Evolutionary conservation across 2,888 invertebrate species (phyloP).

Genomic region (Cataglyphis rosenhaueri): DNA sequence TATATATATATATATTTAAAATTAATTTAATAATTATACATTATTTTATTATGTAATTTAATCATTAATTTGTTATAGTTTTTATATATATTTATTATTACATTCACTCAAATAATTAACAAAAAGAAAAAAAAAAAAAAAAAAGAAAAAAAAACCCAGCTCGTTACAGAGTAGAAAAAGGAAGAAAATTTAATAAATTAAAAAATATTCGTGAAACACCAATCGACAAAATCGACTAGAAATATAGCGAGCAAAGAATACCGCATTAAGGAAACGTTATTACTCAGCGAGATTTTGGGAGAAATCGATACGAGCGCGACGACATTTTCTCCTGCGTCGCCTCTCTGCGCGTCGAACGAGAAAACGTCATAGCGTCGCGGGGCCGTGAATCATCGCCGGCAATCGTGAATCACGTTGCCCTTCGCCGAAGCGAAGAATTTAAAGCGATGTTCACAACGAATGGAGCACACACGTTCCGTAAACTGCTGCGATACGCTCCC

Average conservation of each 20-base stretch:
- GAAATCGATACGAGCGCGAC: slow-evolving; percentile 42
- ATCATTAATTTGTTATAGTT: neutral
- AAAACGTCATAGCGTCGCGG: slow-evolving; percentile 63
- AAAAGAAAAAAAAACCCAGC: neutral
- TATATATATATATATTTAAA: neutral
- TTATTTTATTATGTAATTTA: neutral
- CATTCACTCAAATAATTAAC: neutral
- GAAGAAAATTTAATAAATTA: neutral
- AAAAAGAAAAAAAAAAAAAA: neutral
- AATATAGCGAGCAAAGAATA: neutral
- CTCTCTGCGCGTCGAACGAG: slow-evolving; percentile 67
- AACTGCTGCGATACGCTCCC: slow-evolving; percentile 34
- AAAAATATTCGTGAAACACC: neutral
- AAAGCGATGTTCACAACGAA: slow-evolving; percentile 56
- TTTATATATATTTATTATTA: too few relatives aligned
- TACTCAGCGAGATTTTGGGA: slow-evolving; percentile 39
- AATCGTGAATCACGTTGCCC: slow-evolving; percentile 77
- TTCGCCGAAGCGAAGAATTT: slow-evolving; percentile 61
- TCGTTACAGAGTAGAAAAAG: neutral
- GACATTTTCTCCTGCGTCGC: slow-evolving; percentile 57
- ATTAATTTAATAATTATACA: neutral
- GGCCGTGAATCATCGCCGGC: slow-evolving; percentile 73
- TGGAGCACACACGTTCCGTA: neutral
- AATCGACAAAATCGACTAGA: neutral
- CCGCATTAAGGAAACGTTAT: slow-evolving; percentile 16